These are phyloP conservation scores for Picathartes gymnocephalus DNA, from an alignment of 2,113 vertebrate species.

Conservation along the genomic window DNA sequence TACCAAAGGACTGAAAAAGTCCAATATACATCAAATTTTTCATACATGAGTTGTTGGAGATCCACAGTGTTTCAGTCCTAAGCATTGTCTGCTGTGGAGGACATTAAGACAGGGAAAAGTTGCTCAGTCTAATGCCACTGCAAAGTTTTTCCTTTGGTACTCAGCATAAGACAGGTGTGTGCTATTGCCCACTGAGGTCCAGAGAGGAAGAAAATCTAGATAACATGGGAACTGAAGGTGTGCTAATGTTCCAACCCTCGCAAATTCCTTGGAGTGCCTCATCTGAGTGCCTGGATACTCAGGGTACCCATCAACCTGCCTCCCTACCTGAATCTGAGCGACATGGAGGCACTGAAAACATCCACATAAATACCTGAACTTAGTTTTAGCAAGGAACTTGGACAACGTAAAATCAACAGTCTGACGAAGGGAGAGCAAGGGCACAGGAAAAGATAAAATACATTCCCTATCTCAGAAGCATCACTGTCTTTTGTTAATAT, in stretches of 20 bases:
- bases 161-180: neutral
- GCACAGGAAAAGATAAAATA: neutral
- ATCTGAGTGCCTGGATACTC: neutral
- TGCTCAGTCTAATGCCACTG: neutral
- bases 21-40: neutral
- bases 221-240: neutral
- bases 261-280: neutral
- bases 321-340: neutral
- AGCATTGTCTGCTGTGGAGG: neutral
- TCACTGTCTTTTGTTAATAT: neutral
- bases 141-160: neutral
- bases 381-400: neutral
- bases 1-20: neutral
- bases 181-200: neutral
- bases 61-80: neutral
- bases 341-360: neutral
- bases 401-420: neutral
- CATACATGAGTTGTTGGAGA: neutral
- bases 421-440: neutral
- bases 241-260: neutral
- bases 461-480: neutral
- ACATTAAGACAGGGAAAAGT: fast-evolving
- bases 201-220: neutral
- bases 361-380: neutral
- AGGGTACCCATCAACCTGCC: neutral